Conservation (phyloP, 2,113 vertebrate genomes). For the Plecturocebus donacophilus region DNA sequence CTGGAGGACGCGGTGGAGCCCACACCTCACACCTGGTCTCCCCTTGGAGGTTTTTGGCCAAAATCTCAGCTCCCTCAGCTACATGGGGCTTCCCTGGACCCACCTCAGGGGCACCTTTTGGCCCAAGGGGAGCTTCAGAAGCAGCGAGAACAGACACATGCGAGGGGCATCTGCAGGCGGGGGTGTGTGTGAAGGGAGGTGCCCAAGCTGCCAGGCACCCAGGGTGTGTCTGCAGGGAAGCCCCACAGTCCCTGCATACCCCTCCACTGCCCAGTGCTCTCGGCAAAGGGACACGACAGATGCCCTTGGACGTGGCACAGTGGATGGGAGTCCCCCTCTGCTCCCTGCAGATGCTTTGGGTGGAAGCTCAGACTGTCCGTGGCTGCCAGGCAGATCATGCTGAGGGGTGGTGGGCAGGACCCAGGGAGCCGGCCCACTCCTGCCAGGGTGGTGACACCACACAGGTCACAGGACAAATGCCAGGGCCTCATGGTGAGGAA, state of each 20-base stretch:
- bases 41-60: not conserved
- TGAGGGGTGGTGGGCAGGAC: not conserved
- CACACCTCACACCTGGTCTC: not conserved
- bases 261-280: not conserved
- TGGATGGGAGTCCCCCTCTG: not conserved
- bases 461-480: not conserved
- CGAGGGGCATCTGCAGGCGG: not conserved
- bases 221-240: not conserved
- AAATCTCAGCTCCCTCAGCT: not conserved
- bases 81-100: not conserved
- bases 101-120: accelerated
- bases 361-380: not conserved
- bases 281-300: not conserved
- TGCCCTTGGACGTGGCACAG: not conserved
- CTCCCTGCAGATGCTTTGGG: not conserved
- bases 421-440: not conserved
- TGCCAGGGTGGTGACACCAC: not conserved
- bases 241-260: not conserved
- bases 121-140: not conserved
- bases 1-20: not conserved
- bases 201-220: not conserved
- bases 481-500: not conserved
- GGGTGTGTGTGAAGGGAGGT: accelerated
- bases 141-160: accelerated
- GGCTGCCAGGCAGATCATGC: not conserved